Evolutionary conservation across 92 coral and sea anemone species (phyloP).

Genomic region (Siderastrea radians): DNA sequence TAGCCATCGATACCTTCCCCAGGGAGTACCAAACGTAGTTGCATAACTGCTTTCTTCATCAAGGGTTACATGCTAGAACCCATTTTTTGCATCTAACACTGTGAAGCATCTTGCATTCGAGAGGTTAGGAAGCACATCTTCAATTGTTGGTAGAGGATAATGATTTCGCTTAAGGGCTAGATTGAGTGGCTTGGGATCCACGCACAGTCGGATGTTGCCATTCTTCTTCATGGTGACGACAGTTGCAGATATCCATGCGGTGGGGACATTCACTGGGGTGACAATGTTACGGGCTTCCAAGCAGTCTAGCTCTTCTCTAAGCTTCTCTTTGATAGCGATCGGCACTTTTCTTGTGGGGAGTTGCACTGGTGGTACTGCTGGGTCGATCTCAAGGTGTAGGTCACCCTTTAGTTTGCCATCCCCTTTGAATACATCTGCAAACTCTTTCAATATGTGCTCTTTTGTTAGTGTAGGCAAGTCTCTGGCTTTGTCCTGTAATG

Average conservation of each 20-base stretch:
- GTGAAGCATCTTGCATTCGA: slow-evolving; percentile 65
- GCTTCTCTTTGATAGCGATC: slow-evolving; percentile 47
- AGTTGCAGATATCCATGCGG: slow-evolving; percentile 70
- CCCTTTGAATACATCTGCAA: slow-evolving; percentile 34
- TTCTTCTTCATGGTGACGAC: slow-evolving; percentile 64
- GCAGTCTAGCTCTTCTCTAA: slow-evolving; percentile 36
- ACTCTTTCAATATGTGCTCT: slow-evolving; percentile 19
- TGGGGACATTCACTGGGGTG: slow-evolving; percentile 46
- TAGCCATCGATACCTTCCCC: slow-evolving; percentile 72
- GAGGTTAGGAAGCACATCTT: slow-evolving; percentile 72
- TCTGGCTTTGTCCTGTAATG: neutral
- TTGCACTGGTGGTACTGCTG: slow-evolving; percentile 32
- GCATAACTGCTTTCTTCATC: slow-evolving; percentile 72
- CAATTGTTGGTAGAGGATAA: slow-evolving; percentile 72
- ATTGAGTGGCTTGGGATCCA: slow-evolving; percentile 78
- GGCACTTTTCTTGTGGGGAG: slow-evolving; percentile 52
- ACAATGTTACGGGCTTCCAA: slow-evolving; percentile 42
- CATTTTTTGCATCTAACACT: slow-evolving; percentile 81
- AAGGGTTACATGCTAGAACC: slow-evolving; percentile 71
- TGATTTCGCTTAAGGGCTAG: slow-evolving; percentile 76
- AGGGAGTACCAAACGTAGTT: slow-evolving; percentile 73
- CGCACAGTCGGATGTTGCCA: slow-evolving; percentile 68
- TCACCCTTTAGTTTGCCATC: slow-evolving; percentile 47
- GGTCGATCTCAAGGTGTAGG: slow-evolving; percentile 52
- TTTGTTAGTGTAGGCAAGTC: slow-evolving; percentile 12